Percentiles rank a stretch among this genome's conserved stretches.
These are phyloP conservation scores for Hippocampus comes DNA, from an alignment of 2,113 vertebrate species.

Conservation along the genomic window DNA sequence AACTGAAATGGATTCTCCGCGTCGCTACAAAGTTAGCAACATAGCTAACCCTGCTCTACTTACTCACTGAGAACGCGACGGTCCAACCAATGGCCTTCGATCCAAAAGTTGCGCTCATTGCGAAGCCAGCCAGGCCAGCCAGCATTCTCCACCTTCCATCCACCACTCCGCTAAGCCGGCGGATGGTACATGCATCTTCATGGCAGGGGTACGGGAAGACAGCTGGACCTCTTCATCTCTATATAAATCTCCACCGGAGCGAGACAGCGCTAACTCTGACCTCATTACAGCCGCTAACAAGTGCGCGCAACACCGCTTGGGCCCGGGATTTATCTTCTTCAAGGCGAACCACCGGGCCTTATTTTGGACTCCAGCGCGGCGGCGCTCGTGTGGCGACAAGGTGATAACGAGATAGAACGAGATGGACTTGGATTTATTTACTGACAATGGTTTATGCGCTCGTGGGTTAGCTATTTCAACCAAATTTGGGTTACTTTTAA, in stretches of 20 bases:
- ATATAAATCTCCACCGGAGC: conserved; percentile 69
- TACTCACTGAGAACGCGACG: too few relatives aligned
- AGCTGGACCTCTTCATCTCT: conserved; percentile 52
- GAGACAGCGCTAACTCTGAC: conserved; percentile 64
- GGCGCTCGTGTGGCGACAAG: background rate
- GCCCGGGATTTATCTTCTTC: conserved; percentile 58
- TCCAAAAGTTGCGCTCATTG: background rate
- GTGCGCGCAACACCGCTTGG: conserved; percentile 54
- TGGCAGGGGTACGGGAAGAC: conserved; percentile 40
- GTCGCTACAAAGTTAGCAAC: background rate
- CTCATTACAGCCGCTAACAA: conserved; percentile 66
- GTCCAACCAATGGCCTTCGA: background rate
- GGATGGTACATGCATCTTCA: conserved; percentile 46
- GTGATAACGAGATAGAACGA: background rate
- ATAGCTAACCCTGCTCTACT: background rate
- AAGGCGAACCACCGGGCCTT: background rate
- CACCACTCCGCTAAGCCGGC: conserved; percentile 5
- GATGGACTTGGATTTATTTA: background rate
- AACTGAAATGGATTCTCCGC: background rate
- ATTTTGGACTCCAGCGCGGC: background rate
- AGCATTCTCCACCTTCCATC: background rate
- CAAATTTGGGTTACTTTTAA: too few relatives aligned
- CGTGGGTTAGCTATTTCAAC: too few relatives aligned
- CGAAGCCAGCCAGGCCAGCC: background rate
- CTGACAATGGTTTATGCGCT: too few relatives aligned